Conservation (phyloP, 2,797 vertebrate species). For the Parauchenoglanis ngamensis region DNA sequence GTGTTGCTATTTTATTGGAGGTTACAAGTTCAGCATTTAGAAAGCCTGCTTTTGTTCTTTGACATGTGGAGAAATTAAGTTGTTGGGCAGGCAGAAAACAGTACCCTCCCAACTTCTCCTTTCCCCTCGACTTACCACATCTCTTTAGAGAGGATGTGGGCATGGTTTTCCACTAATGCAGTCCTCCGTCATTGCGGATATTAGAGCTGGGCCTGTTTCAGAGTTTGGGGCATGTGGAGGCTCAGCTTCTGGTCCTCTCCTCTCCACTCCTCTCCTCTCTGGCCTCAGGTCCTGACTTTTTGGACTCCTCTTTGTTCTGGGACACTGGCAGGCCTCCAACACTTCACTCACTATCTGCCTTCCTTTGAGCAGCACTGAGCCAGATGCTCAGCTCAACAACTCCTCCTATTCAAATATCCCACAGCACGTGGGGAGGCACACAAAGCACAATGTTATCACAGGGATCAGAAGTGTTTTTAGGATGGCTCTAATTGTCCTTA, state of each 20-base stretch:
- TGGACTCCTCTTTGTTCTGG: conserved; percentile 30
- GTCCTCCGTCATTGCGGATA: conserved; percentile 61
- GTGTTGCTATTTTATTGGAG: conserved; percentile 55
- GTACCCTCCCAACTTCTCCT: conserved; percentile 54
- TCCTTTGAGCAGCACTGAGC: conserved; percentile 34
- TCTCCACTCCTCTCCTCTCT: conserved; percentile 26
- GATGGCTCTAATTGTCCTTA: conserved; percentile 51
- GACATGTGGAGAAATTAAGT: conserved; percentile 55
- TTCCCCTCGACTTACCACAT: conserved; percentile 63
- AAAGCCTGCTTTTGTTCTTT: conserved; percentile 71
- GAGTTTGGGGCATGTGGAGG: conserved; percentile 51
- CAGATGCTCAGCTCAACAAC: conserved; percentile 29
- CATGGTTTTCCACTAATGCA: conserved; percentile 61
- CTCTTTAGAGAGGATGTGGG: conserved; percentile 71
- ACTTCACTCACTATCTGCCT: conserved; percentile 23
- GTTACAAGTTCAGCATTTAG: conserved; percentile 69
- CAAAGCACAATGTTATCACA: conserved; percentile 45
- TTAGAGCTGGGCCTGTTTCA: conserved; percentile 62
- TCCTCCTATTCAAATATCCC: conserved; percentile 14
- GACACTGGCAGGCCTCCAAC: conserved; percentile 38
- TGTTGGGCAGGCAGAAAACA: conserved; percentile 60
- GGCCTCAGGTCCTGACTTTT: conserved; percentile 18
- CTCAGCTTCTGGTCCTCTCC: conserved; percentile 47
- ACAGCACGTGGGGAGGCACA: conserved; percentile 7
- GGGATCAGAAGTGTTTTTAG: conserved; percentile 44